phyloP scores from a whole-genome alignment of 2,888 invertebrate species.

The Noctua pronuba region DNA sequence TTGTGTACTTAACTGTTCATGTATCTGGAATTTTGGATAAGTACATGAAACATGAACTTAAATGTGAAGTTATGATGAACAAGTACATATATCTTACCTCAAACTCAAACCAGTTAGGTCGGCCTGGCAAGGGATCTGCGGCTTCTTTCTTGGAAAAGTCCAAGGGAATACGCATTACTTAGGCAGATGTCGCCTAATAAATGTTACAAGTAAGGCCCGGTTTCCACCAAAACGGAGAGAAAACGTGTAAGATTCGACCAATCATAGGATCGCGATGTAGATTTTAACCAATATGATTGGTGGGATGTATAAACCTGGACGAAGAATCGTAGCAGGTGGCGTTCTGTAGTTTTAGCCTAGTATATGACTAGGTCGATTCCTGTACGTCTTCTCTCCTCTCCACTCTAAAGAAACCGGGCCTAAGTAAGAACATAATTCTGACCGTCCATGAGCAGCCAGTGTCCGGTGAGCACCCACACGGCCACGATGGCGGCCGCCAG shows the following conservation, averaged over 20 bases:
- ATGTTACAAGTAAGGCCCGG: background rate
- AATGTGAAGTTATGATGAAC: background rate
- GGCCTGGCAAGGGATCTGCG: background rate
- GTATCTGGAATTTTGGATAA: background rate
- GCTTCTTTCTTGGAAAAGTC: background rate
- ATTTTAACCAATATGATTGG: background rate
- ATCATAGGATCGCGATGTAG: background rate
- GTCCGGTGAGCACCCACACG: slow-evolving; percentile 99
- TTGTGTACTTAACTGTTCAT: background rate
- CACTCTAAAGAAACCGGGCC: background rate
- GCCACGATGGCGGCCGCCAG: slow-evolving; percentile 98
- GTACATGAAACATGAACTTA: background rate
- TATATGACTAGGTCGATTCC: background rate
- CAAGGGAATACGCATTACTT: slow-evolving; percentile 3
- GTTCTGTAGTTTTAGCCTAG: too few relatives aligned
- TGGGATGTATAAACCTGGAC: background rate
- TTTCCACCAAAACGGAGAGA: background rate
- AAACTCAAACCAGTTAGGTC: background rate
- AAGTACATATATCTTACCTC: background rate
- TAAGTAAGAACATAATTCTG: slow-evolving; percentile 17
- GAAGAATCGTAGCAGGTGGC: background rate
- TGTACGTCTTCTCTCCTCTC: background rate
- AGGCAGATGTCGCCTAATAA: background rate
- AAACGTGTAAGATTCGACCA: background rate
- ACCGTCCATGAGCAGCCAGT: slow-evolving; percentile 99